Evolutionary conservation across 1,140 invertebrate species (phyloP).

Genomic region (Tetramorium simillimum): DNA sequence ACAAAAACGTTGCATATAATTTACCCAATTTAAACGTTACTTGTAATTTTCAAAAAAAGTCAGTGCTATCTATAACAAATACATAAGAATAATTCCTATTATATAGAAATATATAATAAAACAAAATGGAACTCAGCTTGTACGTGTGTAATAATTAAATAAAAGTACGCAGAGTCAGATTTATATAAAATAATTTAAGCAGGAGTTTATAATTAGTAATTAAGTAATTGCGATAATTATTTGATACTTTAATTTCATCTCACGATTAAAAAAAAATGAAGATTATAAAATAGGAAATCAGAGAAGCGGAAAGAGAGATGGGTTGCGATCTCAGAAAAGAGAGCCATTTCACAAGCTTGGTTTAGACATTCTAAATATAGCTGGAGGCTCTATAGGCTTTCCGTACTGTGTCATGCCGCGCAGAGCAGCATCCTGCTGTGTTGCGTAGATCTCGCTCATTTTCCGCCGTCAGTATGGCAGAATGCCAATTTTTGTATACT

Average conservation of each 20-base stretch:
- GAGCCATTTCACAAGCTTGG: constrained; percentile 85
- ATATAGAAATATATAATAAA: constrained; percentile 60
- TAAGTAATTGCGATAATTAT: constrained; percentile 48
- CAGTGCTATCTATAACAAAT: neutral
- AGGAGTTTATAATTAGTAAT: neutral
- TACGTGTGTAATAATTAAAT: neutral
- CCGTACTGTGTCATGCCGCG: constrained; percentile 78
- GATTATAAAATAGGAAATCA: constrained; percentile 62
- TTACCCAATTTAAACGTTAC: neutral
- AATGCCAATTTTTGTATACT: constrained; percentile 73
- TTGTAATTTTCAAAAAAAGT: constrained; percentile 19
- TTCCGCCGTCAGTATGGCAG: constrained; percentile 75
- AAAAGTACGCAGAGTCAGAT: neutral
- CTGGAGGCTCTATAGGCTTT: constrained; percentile 80
- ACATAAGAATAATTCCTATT: constrained; percentile 61
- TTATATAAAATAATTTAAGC: neutral
- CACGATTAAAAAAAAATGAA: constrained; percentile 54
- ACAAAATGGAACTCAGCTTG: neutral
- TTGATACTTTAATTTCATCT: constrained; percentile 66
- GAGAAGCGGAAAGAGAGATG: constrained; percentile 48
- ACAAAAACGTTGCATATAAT: neutral
- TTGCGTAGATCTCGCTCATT: constrained; percentile 78
- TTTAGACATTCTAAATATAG: constrained; percentile 85
- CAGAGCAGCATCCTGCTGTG: constrained; percentile 77
- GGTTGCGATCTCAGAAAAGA: constrained; percentile 72